Percentiles rank a stretch among this genome's conserved stretches.
phyloP scores from a whole-genome alignment of 2,113 vertebrate species.

The Stictonetta naevosa region DNA sequence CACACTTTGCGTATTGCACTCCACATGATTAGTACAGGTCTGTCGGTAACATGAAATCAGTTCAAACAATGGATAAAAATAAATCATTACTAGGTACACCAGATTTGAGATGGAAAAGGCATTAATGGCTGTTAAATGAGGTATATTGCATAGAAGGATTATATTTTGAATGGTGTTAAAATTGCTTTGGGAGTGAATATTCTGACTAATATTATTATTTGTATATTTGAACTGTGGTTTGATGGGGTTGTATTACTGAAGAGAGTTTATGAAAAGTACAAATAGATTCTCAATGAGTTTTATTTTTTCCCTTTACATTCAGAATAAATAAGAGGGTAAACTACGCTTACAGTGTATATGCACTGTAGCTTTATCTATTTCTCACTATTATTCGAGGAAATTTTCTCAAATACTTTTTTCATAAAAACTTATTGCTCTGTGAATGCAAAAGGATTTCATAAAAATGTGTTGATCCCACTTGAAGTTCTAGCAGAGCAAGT shows the following conservation, averaged over 20 bases:
- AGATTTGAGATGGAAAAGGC: slow-evolving; percentile 58
- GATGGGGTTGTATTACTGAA: slow-evolving; percentile 32
- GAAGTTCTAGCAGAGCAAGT: background rate
- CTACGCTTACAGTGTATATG: background rate
- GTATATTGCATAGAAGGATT: slow-evolving; percentile 69
- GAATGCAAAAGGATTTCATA: background rate
- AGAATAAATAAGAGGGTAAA: background rate
- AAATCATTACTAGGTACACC: slow-evolving; percentile 70
- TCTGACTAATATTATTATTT: slow-evolving; percentile 61
- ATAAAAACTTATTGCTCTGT: background rate
- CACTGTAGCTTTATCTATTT: slow-evolving; percentile 4
- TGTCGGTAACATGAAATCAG: slow-evolving; percentile 37
- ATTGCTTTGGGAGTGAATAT: slow-evolving; percentile 64
- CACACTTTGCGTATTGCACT: background rate
- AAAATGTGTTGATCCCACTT: background rate
- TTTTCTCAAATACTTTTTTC: background rate
- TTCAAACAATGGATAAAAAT: slow-evolving; percentile 70
- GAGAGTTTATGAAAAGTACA: slow-evolving; percentile 43
- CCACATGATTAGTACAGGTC: slow-evolving; percentile 42
- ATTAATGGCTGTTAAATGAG: slow-evolving; percentile 75
- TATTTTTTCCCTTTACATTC: background rate
- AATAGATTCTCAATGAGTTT: background rate
- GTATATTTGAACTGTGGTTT: slow-evolving; percentile 24
- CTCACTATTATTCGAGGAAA: background rate
- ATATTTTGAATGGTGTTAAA: slow-evolving; percentile 67